Percentiles rank a stretch among this genome's conserved stretches.
Evolutionary conservation across 2,888 invertebrate genomes (phyloP).

Genomic region (Lithophane socia): DNA sequence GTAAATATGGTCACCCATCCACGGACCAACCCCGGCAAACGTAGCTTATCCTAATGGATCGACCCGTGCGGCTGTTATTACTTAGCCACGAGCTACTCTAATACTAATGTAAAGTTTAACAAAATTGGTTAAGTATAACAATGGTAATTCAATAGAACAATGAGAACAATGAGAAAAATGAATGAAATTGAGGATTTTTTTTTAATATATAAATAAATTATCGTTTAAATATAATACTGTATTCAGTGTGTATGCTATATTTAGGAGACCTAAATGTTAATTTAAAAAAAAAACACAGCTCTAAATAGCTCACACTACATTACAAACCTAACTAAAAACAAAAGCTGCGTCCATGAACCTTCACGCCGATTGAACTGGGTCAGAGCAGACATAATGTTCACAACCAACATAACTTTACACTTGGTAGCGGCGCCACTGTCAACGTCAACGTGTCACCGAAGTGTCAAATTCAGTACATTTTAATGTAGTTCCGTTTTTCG

Average conservation of each 20-base stretch:
- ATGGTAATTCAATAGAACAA: background rate
- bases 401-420: constrained; percentile 19
- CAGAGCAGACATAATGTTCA: constrained; percentile 52
- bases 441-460: background rate
- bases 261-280: background rate
- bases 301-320: constrained; percentile 13
- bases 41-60: no score
- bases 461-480: constrained; percentile 25
- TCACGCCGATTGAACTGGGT: constrained; percentile 66
- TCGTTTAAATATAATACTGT: background rate
- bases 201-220: no score
- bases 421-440: constrained; percentile 31
- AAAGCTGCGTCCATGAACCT: constrained; percentile 70
- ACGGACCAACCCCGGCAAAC: no score
- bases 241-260: no score
- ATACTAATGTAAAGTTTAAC: no score
- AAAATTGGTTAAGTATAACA: background rate
- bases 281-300: background rate
- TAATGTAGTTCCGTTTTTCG: constrained; percentile 27
- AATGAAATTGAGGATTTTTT: no score
- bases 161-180: background rate
- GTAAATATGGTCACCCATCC: no score
- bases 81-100: no score
- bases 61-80: no score
- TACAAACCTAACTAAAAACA: constrained; percentile 49